Evolutionary conservation across 2,888 invertebrate genomes (phyloP).

Genomic region (Melanophora roralis): DNA sequence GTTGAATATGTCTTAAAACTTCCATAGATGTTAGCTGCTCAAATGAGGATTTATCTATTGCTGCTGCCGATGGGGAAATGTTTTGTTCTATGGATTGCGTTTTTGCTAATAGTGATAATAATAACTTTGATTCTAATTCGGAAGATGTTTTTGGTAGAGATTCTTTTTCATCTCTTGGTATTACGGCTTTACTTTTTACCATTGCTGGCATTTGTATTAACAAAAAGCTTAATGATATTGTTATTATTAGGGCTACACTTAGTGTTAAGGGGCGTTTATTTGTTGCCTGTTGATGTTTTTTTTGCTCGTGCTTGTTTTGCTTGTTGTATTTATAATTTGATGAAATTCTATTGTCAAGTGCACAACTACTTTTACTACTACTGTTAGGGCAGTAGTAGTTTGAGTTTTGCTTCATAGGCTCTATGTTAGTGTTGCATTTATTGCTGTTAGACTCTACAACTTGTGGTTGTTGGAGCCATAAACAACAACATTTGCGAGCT

Average conservation of each 20-base stretch:
- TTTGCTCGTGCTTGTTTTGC: slow-evolving; percentile 26
- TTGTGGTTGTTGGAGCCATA: slow-evolving; percentile 39
- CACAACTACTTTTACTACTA: slow-evolving; percentile 24
- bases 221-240: slow-evolving; percentile 50
- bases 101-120: slow-evolving; percentile 18
- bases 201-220: slow-evolving; percentile 50
- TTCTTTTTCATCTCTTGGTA: background rate
- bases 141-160: slow-evolving; percentile 26
- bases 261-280: slow-evolving; percentile 54
- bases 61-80: background rate
- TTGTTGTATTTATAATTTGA: slow-evolving; percentile 37
- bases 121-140: slow-evolving; percentile 29
- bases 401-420: slow-evolving; percentile 23
- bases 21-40: slow-evolving; percentile 44
- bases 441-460: slow-evolving; percentile 38
- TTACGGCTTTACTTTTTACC: slow-evolving; percentile 26
- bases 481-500: slow-evolving; percentile 49
- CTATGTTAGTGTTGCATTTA: slow-evolving; percentile 17
- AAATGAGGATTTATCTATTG: slow-evolving; percentile 16
- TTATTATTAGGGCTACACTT: slow-evolving; percentile 37
- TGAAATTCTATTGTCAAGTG: slow-evolving; percentile 34
- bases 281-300: slow-evolving; percentile 18
- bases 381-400: slow-evolving; percentile 44
- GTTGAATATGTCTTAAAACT: slow-evolving; percentile 27
- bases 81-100: background rate